Base-by-base conservation (phyloP, 2,888 invertebrate genomes). In the Rhynchonema sp. region DNA sequence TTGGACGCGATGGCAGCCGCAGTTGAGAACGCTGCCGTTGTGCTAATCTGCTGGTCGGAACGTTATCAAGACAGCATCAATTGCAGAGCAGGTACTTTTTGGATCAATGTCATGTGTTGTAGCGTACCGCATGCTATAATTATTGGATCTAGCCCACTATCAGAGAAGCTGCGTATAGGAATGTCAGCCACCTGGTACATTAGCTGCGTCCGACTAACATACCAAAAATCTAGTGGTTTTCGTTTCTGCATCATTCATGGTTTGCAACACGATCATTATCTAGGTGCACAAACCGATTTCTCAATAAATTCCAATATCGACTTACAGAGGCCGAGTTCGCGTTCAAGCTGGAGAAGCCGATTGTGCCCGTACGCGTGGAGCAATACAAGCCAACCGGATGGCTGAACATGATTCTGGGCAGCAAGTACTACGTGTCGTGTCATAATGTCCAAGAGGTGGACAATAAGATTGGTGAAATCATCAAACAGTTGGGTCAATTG, bases 271-370 rank as follows among this genome's bases (percentile, higher is more conserved):
- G n/a, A n/a, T n/a, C n/a, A n/a, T n/a, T n/a, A n/a, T n/a, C n/a
- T n/a, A n/a, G n/a, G n/a, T n/a, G n/a, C n/a, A n/a, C n/a, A n/a
- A n/a, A n/a, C n/a, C n/a, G n/a, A n/a, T n/a, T n/a, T n/a, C n/a
- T n/a, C n/a, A n/a, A n/a, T n/a, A n/a, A n/a, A n/a, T 1, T 64
- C 46, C 46, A 17, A 17, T 22, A 17, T 22, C 53, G 9, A 6
- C 53, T 28, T 64, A 13, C 68, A 74, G 74, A 74, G 64, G 72
- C 73, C 6, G 74, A 74, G 60, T 74, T 74, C 65, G 68, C 69
- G 2, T 72, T 70, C 62, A 65, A 70, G 49, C 64, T 72, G 46
- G 65, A 66, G 25, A 74, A 74, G 64, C 68, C 68, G 60, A 69
- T 74, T 59, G 63, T 74, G 20, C 74, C 74, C 1, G 61, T 74